These are phyloP conservation scores for Drosophila jambulina DNA, from an alignment of 1,140 invertebrate species.

Conservation along the genomic window DNA sequence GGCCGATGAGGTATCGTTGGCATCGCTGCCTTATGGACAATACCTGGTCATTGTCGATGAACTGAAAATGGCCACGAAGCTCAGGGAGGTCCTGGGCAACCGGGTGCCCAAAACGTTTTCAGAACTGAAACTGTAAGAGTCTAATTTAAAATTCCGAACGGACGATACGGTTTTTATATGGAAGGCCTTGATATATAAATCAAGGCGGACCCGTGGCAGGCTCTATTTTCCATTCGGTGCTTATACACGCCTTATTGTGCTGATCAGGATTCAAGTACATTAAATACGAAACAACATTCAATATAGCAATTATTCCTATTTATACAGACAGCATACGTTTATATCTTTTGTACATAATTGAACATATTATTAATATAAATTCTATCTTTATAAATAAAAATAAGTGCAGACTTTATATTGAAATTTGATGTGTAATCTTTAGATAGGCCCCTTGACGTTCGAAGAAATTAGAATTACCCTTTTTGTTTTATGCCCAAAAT, in stretches of 20 bases:
- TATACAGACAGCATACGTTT: constrained; percentile 8
- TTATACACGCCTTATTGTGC: neutral
- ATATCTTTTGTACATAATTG: constrained; percentile 20
- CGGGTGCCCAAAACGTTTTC: constrained; percentile 24
- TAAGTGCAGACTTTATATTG: neutral
- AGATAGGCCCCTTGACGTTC: neutral
- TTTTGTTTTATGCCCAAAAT: neutral
- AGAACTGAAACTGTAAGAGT: constrained; percentile 9
- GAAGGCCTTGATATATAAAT: neutral
- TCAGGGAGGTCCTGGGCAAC: constrained; percentile 5
- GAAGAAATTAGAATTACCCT: neutral
- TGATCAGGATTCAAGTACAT: neutral
- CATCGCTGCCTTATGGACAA: constrained; percentile 86
- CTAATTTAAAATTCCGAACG: neutral
- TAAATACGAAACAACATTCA: constrained; percentile 10
- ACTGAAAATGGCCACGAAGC: constrained; percentile 68
- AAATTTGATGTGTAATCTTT: neutral
- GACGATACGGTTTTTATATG: neutral
- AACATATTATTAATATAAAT: neutral
- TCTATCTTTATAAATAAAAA: constrained; percentile 3
- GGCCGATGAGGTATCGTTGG: constrained; percentile 71
- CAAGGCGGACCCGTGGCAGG: neutral
- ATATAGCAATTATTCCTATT: constrained; percentile 24
- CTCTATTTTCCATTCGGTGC: constrained; percentile 2
- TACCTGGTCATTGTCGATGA: constrained; percentile 86